Conservation (phyloP, 2,888 invertebrate species). For the Ceriagrion tenellum region DNA sequence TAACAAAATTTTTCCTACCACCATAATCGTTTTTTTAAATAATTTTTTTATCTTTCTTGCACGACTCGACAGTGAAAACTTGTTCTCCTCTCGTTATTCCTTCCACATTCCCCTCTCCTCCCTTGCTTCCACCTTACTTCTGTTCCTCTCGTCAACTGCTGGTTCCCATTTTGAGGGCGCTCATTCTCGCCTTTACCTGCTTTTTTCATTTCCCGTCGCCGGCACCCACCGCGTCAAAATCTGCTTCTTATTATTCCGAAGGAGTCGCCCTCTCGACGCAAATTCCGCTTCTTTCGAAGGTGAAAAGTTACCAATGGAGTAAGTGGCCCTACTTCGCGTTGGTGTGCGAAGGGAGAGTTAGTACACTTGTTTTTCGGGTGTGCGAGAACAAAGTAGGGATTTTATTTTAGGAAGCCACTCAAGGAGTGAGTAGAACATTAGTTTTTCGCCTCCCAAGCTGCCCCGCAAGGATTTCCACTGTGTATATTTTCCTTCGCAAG, state of each 20-base stretch:
- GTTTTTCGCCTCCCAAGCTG: neutral
- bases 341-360: neutral
- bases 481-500: too few species aligned
- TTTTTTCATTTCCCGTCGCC: neutral
- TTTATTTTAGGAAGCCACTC: neutral
- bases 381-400: neutral
- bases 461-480: too few species aligned
- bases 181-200: neutral
- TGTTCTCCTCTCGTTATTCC: neutral
- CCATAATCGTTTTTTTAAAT: too few species aligned
- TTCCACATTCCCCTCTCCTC: neutral
- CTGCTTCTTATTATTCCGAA: neutral
- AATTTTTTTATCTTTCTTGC: too few species aligned
- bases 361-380: neutral
- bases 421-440: neutral
- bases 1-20: too few species aligned
- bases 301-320: neutral
- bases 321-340: neutral
- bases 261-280: neutral
- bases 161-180: neutral
- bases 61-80: neutral
- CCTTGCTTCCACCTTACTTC: neutral
- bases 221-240: too few species aligned
- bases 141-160: neutral
- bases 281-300: neutral